A percentile compares a stretch with the other conserved stretches of the same genome.
phyloP scores from a whole-genome alignment of 2,113 vertebrate species.

The Mirounga angustirostris region DNA sequence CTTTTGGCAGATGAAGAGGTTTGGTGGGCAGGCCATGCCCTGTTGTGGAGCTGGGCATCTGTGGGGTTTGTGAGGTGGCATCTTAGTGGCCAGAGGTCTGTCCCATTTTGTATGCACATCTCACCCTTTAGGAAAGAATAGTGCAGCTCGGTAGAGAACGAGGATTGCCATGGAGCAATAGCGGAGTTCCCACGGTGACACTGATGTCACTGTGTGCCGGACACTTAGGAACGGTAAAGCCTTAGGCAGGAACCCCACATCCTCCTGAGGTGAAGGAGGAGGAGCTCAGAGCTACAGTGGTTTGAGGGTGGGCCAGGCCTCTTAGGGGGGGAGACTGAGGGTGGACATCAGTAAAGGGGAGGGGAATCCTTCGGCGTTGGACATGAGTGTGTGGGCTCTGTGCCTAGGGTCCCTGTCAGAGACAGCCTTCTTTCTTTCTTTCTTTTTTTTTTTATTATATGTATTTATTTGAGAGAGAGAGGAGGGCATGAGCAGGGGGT shows the following conservation, averaged over 20 bases:
- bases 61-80: background rate
- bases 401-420: background rate
- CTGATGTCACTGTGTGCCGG: background rate
- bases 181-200: background rate
- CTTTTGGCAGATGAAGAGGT: slow-evolving; percentile 85
- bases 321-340: background rate
- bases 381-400: background rate
- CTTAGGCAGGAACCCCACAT: background rate
- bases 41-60: background rate
- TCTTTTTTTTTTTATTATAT: background rate
- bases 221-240: background rate
- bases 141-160: background rate
- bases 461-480: background rate
- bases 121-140: background rate
- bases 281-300: background rate
- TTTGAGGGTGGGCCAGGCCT: background rate
- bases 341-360: background rate
- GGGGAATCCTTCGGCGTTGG: background rate
- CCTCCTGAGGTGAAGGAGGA: background rate
- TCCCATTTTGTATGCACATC: background rate
- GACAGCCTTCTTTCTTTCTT: background rate
- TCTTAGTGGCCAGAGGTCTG: background rate
- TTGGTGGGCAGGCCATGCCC: background rate
- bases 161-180: background rate
- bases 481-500: background rate